phyloP scores from a whole-genome alignment of 2,113 vertebrate species.

The Ageneiosus marmoratus region DNA sequence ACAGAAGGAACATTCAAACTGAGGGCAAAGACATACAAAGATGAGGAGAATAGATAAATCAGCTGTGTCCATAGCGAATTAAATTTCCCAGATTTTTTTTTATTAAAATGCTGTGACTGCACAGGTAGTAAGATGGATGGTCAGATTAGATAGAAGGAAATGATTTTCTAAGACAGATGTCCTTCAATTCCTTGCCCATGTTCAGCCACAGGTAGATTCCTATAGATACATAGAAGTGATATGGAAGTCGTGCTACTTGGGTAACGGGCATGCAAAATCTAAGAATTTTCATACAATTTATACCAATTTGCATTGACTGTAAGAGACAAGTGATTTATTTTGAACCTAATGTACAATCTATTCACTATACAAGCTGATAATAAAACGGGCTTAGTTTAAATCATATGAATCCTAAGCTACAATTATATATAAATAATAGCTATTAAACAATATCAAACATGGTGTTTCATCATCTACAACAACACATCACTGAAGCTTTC shows the following conservation, averaged over 20 bases:
- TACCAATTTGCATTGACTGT: not conserved
- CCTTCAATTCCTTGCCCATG: slow-evolving; percentile 55
- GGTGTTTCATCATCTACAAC: not conserved
- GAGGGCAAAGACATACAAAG: slow-evolving; percentile 43
- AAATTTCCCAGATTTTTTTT: slow-evolving; percentile 18
- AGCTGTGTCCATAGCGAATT: slow-evolving; percentile 45
- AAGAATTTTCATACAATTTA: not conserved
- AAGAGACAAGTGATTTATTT: not conserved
- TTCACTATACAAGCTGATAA: not conserved
- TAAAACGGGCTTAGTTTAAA: not conserved
- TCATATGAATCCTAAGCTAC: not conserved
- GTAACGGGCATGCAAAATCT: not conserved
- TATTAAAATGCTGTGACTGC: slow-evolving; percentile 55
- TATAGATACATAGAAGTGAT: slow-evolving; percentile 43
- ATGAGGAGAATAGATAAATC: slow-evolving; percentile 53
- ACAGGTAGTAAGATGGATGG: slow-evolving; percentile 59
- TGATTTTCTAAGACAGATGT: slow-evolving; percentile 55
- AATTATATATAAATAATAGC: not conserved
- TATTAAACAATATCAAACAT: not conserved
- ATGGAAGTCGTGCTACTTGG: slow-evolving; percentile 32
- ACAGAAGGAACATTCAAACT: slow-evolving; percentile 17
- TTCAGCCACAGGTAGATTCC: slow-evolving; percentile 42
- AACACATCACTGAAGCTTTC: not conserved
- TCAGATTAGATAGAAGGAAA: slow-evolving; percentile 59
- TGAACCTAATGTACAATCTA: not conserved